These are phyloP conservation scores for Drosophila subsilvestris DNA, from an alignment of 2,888 invertebrate species.

Conservation along the genomic window DNA sequence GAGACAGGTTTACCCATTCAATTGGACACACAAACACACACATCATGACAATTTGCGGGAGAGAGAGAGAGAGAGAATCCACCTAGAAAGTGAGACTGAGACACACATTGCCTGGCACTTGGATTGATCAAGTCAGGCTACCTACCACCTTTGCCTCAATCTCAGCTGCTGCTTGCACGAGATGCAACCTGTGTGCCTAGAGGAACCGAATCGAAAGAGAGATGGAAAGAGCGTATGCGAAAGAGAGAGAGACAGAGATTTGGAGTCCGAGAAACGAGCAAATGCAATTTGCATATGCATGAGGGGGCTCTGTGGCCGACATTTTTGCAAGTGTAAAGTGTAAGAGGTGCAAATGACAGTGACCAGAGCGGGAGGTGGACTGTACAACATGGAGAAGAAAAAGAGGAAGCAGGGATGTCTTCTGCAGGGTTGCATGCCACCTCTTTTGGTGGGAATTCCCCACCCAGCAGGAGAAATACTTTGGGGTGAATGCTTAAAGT, in stretches of 20 bases:
- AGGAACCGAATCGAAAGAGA: background rate
- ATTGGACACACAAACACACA: background rate
- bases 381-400: constrained; percentile 54
- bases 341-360: constrained; percentile 79
- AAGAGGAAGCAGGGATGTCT: constrained; percentile 11
- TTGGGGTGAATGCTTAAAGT: constrained; percentile 19
- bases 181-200: constrained; percentile 16
- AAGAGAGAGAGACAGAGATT: constrained; percentile 2
- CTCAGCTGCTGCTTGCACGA: constrained; percentile 29
- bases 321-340: constrained; percentile 78
- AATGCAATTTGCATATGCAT: constrained; percentile 79
- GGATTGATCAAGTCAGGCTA: constrained; percentile 61
- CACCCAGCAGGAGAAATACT: background rate
- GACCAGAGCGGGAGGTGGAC: constrained; percentile 52
- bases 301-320: constrained; percentile 73
- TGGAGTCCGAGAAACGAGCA: constrained; percentile 38
- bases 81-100: background rate
- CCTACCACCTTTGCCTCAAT: constrained; percentile 45
- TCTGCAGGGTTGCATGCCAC: background rate
- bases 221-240: background rate
- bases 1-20: constrained; percentile 6
- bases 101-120: constrained; percentile 54
- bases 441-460: background rate
- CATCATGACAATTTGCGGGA: background rate
- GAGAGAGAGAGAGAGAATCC: background rate